Base-by-base conservation (phyloP, 2,888 invertebrate species). In the Drosophila niveifrons region DNA sequence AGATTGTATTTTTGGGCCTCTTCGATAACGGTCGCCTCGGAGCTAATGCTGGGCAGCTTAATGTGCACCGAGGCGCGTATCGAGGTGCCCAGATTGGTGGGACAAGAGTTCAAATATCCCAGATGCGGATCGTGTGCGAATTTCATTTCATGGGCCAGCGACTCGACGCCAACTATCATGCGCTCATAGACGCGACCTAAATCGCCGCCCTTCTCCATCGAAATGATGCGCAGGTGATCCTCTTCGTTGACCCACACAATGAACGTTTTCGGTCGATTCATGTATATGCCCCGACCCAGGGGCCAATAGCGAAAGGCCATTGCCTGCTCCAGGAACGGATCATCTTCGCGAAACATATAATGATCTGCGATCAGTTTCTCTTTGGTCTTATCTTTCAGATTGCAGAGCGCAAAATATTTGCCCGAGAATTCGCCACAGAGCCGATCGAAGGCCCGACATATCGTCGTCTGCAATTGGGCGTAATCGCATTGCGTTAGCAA, bases 61-160 rank as follows among this genome's bases (percentile, higher is more conserved):
- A 99, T 98, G 95, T 99, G 99, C 89, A 99, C 99, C 51, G 98
- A 98, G 59, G 98, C 98, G 80, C 99, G 97, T 80, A 99, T 96
- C 55, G 98, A 98, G 75, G 98, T 99, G 58, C 99, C 99, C 94
- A 99, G 93, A 94, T 99, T 99, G 93, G 98, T 98, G 69, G 99
- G 99, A 94, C 99, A 99, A 96, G 98, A 99, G 36, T 98, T 99
- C 86, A 99, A 94, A 95, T 97, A 98, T 73, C 99, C 99, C 79
- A 98, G 95, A 78, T 98, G 95, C 88, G 97, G 96, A 91, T 98
- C 95, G 93, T 97, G 97, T 57, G 97, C 97, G 95, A 99, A 99
- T 13, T 97, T 96, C 80, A 98, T 91, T 90, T 97, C 95, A 94
- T 97, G 96, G 93, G 98, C 98, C 90, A 98, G 97, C 80, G 97